A percentile compares a stretch with the other conserved stretches of the same genome.
phyloP scores from a whole-genome alignment of 2,888 invertebrate genomes.

The Pyralis farinalis region DNA sequence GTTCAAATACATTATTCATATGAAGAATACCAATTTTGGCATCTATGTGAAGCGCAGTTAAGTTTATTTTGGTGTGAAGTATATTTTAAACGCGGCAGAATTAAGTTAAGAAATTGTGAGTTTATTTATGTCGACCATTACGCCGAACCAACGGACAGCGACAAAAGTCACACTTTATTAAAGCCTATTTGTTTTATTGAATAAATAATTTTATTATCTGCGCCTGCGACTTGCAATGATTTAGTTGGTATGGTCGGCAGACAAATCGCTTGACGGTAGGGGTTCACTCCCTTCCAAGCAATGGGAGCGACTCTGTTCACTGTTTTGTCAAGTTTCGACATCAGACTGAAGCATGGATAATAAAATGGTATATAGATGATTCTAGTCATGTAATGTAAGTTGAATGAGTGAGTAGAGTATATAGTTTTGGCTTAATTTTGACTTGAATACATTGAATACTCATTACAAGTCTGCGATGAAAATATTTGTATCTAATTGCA shows the following conservation, averaged over 20 bases:
- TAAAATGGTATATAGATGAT: too few species aligned
- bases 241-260: conserved; percentile 20
- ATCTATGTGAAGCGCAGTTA: not conserved
- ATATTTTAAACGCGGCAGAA: not conserved
- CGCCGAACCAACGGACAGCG: conserved; percentile 51
- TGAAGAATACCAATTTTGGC: not conserved
- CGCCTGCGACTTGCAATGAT: conserved; percentile 18
- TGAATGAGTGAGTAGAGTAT: too few species aligned
- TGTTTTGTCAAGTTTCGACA: not conserved
- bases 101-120: conserved; percentile 10
- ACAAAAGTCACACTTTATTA: conserved; percentile 71
- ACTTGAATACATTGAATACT: too few species aligned
- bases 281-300: conserved; percentile 23
- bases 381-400: too few species aligned
- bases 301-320: not conserved
- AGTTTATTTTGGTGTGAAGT: not conserved
- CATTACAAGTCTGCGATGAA: too few species aligned
- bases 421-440: too few species aligned
- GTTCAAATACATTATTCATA: not conserved
- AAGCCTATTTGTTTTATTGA: conserved; percentile 69
- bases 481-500: too few species aligned
- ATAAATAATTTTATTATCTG: conserved; percentile 62
- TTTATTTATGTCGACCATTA: conserved; percentile 60
- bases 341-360: too few species aligned
- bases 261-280: conserved; percentile 47